Percentiles rank a stretch among this genome's conserved stretches.
Conservation (phyloP, 2,888 invertebrate genomes). For the Torymus tubicola region DNA sequence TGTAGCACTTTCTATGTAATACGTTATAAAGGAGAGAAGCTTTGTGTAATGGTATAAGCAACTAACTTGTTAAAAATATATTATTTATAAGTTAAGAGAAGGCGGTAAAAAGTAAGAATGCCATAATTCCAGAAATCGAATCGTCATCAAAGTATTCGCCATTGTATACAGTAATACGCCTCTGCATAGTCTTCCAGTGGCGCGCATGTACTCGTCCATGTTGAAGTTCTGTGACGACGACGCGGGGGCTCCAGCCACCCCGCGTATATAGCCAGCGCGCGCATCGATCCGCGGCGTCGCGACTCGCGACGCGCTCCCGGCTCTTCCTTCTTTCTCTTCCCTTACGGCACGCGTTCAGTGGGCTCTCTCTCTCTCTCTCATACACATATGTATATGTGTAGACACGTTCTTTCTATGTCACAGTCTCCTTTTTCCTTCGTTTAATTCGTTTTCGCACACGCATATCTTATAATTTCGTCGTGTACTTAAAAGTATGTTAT, state of each 20-base stretch:
- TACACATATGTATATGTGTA: conserved; percentile 6
- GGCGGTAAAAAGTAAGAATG: too few species aligned
- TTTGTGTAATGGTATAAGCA: too few species aligned
- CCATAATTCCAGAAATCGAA: too few species aligned
- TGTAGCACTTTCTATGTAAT: too few species aligned
- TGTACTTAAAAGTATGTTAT: too few species aligned
- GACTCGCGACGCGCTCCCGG: conserved; percentile 32
- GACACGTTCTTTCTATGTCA: background rate
- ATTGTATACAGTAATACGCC: conserved; percentile 10
- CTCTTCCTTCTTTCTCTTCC: conserved; percentile 4
- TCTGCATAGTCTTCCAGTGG: conserved; percentile 4
- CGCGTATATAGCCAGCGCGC: conserved; percentile 53
- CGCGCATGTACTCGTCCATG: conserved; percentile 23
- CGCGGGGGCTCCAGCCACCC: conserved; percentile 22
- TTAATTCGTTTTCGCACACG: conserved; percentile 11
- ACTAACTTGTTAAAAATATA: too few species aligned
- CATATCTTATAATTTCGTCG: conserved; percentile 24
- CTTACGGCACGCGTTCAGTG: conserved; percentile 35
- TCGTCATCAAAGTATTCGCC: conserved; percentile 6
- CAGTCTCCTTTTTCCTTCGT: background rate
- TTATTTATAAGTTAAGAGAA: too few species aligned
- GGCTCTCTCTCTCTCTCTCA: background rate
- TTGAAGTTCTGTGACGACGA: conserved; percentile 29
- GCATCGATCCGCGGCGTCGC: conserved; percentile 67
- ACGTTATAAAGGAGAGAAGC: too few species aligned